Evolutionary conservation across 2,797 vertebrate species (phyloP).

Genomic region (Halcyon smyrnensis): DNA sequence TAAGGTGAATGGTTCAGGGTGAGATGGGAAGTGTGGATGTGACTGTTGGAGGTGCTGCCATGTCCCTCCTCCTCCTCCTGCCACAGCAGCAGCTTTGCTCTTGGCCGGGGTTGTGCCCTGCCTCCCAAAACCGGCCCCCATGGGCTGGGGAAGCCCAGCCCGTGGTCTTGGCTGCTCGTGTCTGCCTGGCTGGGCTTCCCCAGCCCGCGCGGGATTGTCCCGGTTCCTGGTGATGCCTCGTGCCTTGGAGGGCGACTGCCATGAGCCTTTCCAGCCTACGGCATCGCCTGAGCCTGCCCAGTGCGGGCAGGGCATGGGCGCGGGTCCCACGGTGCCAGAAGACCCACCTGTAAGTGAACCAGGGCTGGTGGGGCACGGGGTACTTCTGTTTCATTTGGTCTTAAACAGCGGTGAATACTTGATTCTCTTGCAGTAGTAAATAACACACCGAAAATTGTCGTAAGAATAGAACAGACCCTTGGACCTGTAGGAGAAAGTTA

Average conservation of each 20-base stretch:
- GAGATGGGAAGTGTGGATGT: not conserved
- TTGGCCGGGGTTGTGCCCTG: not conserved
- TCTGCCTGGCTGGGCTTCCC: not conserved
- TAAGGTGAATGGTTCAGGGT: rapidly evolving
- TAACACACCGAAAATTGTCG: not conserved
- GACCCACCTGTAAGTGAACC: rapidly evolving
- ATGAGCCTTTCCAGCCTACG: rapidly evolving
- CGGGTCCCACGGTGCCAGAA: rapidly evolving
- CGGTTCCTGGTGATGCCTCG: rapidly evolving
- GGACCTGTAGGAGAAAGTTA: not conserved
- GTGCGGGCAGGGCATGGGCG: not conserved
- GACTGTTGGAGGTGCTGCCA: rapidly evolving
- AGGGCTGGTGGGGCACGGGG: rapidly evolving
- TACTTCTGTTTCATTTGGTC: not conserved
- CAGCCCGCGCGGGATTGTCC: rapidly evolving
- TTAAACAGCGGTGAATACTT: not conserved
- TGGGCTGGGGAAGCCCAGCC: not conserved
- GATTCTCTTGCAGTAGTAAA: not conserved
- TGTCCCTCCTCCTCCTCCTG: not conserved
- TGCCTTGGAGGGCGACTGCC: not conserved
- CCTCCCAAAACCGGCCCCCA: rapidly evolving
- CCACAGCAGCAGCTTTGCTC: not conserved
- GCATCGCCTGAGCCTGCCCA: not conserved
- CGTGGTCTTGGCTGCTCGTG: not conserved
- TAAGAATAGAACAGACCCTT: not conserved